phyloP scores from a whole-genome alignment of 37 sponge, comb jelly and placozoan species.

The Eunapius fragilis region DNA sequence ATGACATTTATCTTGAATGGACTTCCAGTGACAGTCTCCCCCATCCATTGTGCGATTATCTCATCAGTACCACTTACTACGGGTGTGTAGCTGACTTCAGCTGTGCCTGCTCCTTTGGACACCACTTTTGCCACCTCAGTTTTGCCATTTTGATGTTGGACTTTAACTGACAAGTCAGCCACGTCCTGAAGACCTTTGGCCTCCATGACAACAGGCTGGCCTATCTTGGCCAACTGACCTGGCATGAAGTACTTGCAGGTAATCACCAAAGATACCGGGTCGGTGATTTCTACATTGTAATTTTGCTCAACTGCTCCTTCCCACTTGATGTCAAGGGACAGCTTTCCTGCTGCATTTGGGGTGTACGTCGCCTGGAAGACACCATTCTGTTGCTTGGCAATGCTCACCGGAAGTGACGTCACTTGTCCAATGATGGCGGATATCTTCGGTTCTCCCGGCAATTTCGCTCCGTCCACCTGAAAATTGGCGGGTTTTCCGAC shows the following conservation, averaged over 20 bases:
- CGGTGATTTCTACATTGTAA: slow-evolving; percentile 44
- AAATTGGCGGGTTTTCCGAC: slow-evolving; percentile 57
- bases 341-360: slow-evolving; percentile 47
- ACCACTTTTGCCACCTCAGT: slow-evolving; percentile 29
- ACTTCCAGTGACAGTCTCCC: slow-evolving; percentile 29
- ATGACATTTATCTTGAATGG: slow-evolving; percentile 45
- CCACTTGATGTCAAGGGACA: slow-evolving; percentile 58
- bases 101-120: slow-evolving; percentile 22
- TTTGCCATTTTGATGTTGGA: slow-evolving; percentile 7
- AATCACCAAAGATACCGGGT: slow-evolving; percentile 49
- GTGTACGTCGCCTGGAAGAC: slow-evolving; percentile 58
- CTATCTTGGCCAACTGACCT: slow-evolving; percentile 46
- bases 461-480: slow-evolving; percentile 59
- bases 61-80: slow-evolving; percentile 18
- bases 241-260: slow-evolving; percentile 50
- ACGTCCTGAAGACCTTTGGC: slow-evolving; percentile 27
- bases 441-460: slow-evolving; percentile 33
- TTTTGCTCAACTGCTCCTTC: slow-evolving; percentile 46
- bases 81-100: slow-evolving; percentile 67
- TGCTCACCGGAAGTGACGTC: slow-evolving; percentile 46
- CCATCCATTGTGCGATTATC: slow-evolving; percentile 48
- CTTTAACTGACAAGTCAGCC: slow-evolving; percentile 27
- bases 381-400: slow-evolving; percentile 18
- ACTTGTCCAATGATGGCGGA: not conserved
- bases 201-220: slow-evolving; percentile 39